Conservation (phyloP, 1,140 invertebrate species). For the Neuroterus valhalla region DNA sequence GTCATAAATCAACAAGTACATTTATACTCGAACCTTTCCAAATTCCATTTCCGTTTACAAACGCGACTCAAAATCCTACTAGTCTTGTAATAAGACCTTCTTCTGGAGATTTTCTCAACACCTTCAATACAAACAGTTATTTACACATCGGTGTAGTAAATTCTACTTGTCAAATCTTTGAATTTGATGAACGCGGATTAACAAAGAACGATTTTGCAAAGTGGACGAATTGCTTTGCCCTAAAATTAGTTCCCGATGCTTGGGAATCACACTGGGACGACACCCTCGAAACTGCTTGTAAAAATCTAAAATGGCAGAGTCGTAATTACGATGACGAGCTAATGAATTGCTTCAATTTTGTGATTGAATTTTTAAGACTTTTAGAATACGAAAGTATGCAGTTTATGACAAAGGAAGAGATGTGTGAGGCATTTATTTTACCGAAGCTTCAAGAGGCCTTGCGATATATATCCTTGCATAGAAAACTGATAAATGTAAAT, state of each 20-base stretch:
- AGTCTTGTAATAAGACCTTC: slow-evolving; percentile 65
- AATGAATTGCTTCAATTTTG: slow-evolving; percentile 69
- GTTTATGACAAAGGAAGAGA: slow-evolving; percentile 64
- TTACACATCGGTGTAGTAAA: slow-evolving; percentile 68
- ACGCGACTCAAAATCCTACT: slow-evolving; percentile 56
- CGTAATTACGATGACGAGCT: slow-evolving; percentile 58
- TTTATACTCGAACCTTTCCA: slow-evolving; percentile 63
- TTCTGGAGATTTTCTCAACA: slow-evolving; percentile 61
- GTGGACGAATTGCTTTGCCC: slow-evolving; percentile 64
- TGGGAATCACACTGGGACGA: slow-evolving; percentile 68
- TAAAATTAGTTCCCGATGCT: slow-evolving; percentile 63
- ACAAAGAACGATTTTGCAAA: slow-evolving; percentile 57
- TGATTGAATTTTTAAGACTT: slow-evolving; percentile 65
- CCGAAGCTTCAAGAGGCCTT: slow-evolving; percentile 65
- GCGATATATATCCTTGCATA: slow-evolving; percentile 63
- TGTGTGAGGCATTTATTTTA: slow-evolving; percentile 65
- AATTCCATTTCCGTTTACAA: slow-evolving; percentile 66
- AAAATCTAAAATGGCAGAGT: slow-evolving; percentile 58
- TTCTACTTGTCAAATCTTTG: slow-evolving; percentile 59
- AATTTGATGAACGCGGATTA: slow-evolving; percentile 67
- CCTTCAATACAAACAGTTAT: slow-evolving; percentile 60
- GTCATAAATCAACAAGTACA: slow-evolving; percentile 46
- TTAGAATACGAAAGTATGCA: slow-evolving; percentile 59
- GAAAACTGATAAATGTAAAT: slow-evolving; percentile 54
- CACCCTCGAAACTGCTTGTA: slow-evolving; percentile 50